These are phyloP conservation scores for Pseudomugil tenellus DNA, from an alignment of 2,797 vertebrate genomes.

Conservation along the genomic window DNA sequence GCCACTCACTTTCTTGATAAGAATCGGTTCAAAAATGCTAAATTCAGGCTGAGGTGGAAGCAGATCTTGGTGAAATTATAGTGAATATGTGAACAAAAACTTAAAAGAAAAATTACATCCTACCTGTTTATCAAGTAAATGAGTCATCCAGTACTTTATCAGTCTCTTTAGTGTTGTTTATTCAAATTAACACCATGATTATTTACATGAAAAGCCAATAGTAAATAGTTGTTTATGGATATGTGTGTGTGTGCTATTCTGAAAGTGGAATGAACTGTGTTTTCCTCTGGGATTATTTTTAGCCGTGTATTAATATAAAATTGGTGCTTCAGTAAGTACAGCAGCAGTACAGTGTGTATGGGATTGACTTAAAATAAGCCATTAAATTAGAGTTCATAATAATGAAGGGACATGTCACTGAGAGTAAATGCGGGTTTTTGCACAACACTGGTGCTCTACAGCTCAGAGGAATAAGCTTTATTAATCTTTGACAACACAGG, in stretches of 20 bases:
- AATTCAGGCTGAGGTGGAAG: neutral
- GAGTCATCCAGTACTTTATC: neutral
- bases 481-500: constrained; percentile 17
- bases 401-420: constrained; percentile 9
- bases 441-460: neutral
- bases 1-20: no score
- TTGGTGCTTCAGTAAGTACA: neutral
- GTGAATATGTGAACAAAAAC: neutral
- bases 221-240: neutral
- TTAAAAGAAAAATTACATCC: neutral
- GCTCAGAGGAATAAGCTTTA: constrained; percentile 7
- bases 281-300: constrained; percentile 13
- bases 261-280: neutral
- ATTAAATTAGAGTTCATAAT: constrained; percentile 7
- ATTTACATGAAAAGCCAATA: neutral
- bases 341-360: neutral
- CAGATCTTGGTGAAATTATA: neutral
- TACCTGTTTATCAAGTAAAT: neutral
- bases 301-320: constrained; percentile 1
- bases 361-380: constrained; percentile 2
- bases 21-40: neutral
- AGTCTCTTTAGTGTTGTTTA: neutral
- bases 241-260: neutral
- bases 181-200: neutral
- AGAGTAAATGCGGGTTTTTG: constrained; percentile 12